phyloP scores from a whole-genome alignment of 2,888 invertebrate genomes.

The Villa cingulata region DNA sequence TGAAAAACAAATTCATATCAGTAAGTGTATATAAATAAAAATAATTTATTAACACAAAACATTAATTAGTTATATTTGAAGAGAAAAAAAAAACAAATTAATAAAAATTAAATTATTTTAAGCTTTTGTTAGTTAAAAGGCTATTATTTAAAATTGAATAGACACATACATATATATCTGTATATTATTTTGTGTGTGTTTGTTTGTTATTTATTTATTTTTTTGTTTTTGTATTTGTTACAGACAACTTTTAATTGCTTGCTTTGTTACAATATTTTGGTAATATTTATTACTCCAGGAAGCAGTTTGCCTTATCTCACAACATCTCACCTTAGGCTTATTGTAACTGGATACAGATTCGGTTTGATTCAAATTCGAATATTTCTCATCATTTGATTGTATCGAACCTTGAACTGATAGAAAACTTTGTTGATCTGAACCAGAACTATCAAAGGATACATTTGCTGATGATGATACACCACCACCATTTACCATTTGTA shows the following conservation, averaged over 20 bases:
- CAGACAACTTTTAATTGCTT: constrained; percentile 44
- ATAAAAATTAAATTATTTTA: too few relatives aligned
- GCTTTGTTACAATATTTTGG: constrained; percentile 41
- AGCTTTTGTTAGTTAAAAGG: too few relatives aligned
- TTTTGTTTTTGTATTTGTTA: constrained; percentile 19
- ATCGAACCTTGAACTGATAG: constrained; percentile 23
- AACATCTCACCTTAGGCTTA: constrained; percentile 15
- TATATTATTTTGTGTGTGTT: too few relatives aligned
- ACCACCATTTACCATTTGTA: neutral
- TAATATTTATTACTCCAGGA: constrained; percentile 40
- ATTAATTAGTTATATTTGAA: neutral
- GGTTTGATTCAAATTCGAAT: neutral
- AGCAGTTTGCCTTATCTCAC: constrained; percentile 22
- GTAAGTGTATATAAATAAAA: too few relatives aligned
- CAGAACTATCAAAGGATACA: constrained; percentile 32
- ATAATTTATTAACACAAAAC: neutral
- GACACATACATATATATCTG: too few relatives aligned
- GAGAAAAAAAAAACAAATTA: too few relatives aligned
- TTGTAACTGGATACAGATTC: neutral
- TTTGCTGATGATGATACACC: constrained; percentile 28
- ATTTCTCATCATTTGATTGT: neutral
- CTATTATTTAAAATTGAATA: too few relatives aligned
- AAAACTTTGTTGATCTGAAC: constrained; percentile 32
- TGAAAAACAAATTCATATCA: too few relatives aligned
- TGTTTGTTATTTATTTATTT: too few relatives aligned